Evolutionary conservation across 64 coral and sea anemone species (phyloP).

Genomic region (Dendrophyllia cribrosa): DNA sequence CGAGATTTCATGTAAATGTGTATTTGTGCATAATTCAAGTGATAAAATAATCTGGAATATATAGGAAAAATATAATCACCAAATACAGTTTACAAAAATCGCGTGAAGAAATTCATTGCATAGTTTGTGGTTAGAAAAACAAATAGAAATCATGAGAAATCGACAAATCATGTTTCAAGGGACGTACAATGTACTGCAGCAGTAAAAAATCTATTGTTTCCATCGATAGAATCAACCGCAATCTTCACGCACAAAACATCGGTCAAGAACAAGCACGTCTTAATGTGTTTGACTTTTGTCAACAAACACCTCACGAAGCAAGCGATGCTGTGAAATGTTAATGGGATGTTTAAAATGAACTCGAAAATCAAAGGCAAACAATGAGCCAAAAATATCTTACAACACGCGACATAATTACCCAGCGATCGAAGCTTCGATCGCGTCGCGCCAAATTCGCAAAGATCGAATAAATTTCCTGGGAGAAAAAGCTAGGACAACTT

Average conservation of each 20-base stretch:
- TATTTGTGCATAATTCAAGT: neutral
- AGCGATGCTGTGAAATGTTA: slow-evolving; percentile 18
- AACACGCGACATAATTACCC: slow-evolving; percentile 14
- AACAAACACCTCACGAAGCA: slow-evolving; percentile 7
- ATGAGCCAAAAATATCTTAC: slow-evolving; percentile 36
- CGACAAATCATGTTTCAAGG: neutral
- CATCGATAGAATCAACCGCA: neutral
- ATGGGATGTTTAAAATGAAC: slow-evolving; percentile 35
- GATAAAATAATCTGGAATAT: neutral
- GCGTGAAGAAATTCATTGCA: neutral
- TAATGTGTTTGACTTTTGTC: neutral
- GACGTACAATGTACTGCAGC: neutral
- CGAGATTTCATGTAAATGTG: neutral
- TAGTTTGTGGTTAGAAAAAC: neutral
- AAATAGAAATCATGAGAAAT: neutral
- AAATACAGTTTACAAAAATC: neutral
- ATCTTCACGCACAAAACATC: neutral
- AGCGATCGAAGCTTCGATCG: neutral
- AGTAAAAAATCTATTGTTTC: neutral
- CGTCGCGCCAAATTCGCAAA: neutral
- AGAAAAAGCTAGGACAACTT: neutral
- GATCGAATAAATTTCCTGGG: neutral
- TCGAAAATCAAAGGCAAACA: slow-evolving; percentile 35
- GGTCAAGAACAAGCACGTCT: neutral
- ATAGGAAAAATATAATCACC: no score